Base-by-base conservation (phyloP, 2,113 vertebrate genomes). In the Asarcornis scutulata region DNA sequence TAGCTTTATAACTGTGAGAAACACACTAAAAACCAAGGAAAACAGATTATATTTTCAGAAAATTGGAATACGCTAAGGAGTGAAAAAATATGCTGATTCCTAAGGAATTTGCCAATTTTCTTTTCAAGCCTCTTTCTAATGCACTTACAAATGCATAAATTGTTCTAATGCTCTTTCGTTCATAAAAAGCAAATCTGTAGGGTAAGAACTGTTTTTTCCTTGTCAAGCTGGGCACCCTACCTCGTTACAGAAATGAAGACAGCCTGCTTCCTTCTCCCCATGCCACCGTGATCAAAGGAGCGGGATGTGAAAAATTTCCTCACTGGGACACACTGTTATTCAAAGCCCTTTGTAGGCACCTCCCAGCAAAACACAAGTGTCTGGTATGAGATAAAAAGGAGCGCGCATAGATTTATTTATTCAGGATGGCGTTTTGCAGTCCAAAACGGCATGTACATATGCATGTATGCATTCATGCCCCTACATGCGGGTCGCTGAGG, bases 191-290 rank as follows among this genome's bases (percentile, higher is more conserved):
- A 86, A 96, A 95, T 89, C 93, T 74, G 89, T 63, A 91, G 90
- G 80, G 62, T 82, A 87, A 84, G 80, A 95, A 85, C 42, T 63
- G 77, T 20, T 97, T 93, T 96, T 96, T 71, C 53, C 91, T 73
- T 77, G 87, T 67, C 89, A 95, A 78, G 76, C 60, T 95, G 90
- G 96, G 88, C 88, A 63, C 77, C 80, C 40, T 89, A 74, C 71
- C 42, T 95, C 44, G 77, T 79, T 86, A 96, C 40, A 96, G 88
- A 88, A 91, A 63, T 27, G 48, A 93, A 91, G 72, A 77, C 8
- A 92, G 89, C 15, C 81, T 89, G 86, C 75, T 95, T 92, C 83
- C 73, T 38, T 64, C 95, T 88, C 69, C 48, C 68, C 36, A 55
- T 32, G 74, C 77, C 71, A 55, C 29, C 77, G 21, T 32, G 67